Evolutionary conservation across 1,140 invertebrate genomes (phyloP), one percentile per base, ranked within the genome.

Genomic region (Choristoneura fumiferana): DNA sequence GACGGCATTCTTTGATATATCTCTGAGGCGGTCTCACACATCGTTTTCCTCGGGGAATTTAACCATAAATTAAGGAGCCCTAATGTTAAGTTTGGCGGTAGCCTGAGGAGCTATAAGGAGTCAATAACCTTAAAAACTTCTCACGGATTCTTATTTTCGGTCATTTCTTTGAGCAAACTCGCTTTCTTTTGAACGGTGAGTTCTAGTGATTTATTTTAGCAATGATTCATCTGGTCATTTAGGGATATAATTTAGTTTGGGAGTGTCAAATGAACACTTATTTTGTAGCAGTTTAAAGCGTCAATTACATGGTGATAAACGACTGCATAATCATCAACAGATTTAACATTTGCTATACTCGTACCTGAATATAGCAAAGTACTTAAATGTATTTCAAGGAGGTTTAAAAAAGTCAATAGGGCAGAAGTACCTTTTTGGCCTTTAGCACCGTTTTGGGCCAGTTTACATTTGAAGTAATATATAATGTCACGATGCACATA

Each of bases 1-100:
- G 39, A 13, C 12, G 8, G 17, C 34, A 62, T 69, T 63, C 64
- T 57, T 57, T 40, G 45, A 14, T 60, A 22, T 63, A 62, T 54
- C 60, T 59, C 62, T 58, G 70, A 73, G 82, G 81, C 82, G 78
- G 79, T 77, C 78, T 84, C 76, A 78, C 76, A 81, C 76, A 65
- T 80, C 71, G 71, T 73, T 66, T 72, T 80, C 54, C 15, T 65
- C 40, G 69, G 72, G 68, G 76, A 66, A 71, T 64, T 75, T 65
- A 75, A 76, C 75, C 74, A 77, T 81, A 82, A 83, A 83, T 80
- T 76, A 74, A 71, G 69, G 54, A 63, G 34, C 67, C 64, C 38
- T 73, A 81, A 83, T 83, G 74, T 70, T 76, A 71, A 78, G 72
- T 66, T 73, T 69, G 65, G 65, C 34, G 2, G 60, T 73, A 68